Evolutionary conservation across 2,888 invertebrate species (phyloP).

Genomic region (Amphipyra berbera): DNA sequence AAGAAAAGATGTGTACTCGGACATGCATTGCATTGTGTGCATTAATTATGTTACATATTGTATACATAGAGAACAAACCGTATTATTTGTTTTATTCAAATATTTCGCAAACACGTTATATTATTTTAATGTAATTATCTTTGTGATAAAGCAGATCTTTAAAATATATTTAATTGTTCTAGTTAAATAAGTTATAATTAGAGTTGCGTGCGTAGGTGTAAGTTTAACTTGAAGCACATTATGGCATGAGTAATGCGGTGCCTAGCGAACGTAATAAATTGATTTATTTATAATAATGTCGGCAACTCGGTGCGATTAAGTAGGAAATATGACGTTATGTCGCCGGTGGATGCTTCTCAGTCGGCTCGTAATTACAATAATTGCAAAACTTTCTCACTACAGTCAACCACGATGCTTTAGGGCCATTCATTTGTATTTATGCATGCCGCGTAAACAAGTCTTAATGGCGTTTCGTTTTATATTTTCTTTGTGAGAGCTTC

Average conservation of each 20-base stretch:
- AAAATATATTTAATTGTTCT: constrained; percentile 39
- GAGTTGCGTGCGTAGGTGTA: constrained; percentile 56
- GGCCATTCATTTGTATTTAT: constrained; percentile 83
- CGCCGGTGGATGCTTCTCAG: constrained; percentile 80
- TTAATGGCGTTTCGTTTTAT: constrained; percentile 72
- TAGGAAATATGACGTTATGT: constrained; percentile 84
- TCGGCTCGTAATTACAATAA: constrained; percentile 86
- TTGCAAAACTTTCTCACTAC: constrained; percentile 85
- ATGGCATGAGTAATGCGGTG: constrained; percentile 68
- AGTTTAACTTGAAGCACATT: constrained; percentile 66
- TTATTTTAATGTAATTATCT: constrained; percentile 39
- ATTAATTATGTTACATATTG: too few species aligned
- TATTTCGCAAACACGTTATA: constrained; percentile 18
- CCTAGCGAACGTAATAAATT: constrained; percentile 77
- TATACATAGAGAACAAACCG: constrained; percentile 11
- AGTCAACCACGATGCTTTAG: constrained; percentile 77
- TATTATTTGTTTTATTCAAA: constrained; percentile 22
- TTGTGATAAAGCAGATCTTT: constrained; percentile 36
- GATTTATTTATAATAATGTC: constrained; percentile 82
- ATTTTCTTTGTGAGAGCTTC: constrained; percentile 65
- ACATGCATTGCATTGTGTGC: too few species aligned
- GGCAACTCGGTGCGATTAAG: constrained; percentile 82
- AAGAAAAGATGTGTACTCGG: too few species aligned
- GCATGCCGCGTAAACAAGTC: constrained; percentile 77
- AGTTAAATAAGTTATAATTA: constrained; percentile 54